Base-by-base conservation (phyloP, 1,140 invertebrate genomes). In the Araneus ventricosus region DNA sequence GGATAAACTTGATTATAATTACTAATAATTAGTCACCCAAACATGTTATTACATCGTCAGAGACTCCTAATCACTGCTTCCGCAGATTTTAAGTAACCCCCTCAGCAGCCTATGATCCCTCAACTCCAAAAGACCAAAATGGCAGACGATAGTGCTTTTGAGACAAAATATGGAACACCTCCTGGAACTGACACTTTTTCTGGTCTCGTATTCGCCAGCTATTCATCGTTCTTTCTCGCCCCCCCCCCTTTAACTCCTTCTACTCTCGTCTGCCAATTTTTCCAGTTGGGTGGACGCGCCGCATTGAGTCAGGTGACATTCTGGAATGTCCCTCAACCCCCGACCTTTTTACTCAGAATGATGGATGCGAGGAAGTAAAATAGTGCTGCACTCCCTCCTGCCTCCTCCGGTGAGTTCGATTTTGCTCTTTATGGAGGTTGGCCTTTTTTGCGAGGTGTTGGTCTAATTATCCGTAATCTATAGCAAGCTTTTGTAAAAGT, bases 221-320 rank as follows among this genome's bases (percentile, higher is more conserved):
- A 89, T 89, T 89, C 87, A 79, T 89, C 87, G 87, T 41, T 17
- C 27, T 67, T 27, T 67, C 27, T 67, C 34, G 5, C 86, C 61
- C 17, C 30, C 22, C 27, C 57, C 86, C 37, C 27, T 34, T 67
- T 24, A n/a, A n/a, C 41, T 57, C 45, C 41, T 59, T 39, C 59
- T 52, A 30, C 41, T 30, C 39, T 61, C 34, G 86, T 59, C 41
- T 88, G 34, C 63, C 67, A 79, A 89, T 89, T 89, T 89, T 89
- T 89, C 63, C 87, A 63, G 57, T 52, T 63, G 57, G 67, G 14
- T 89, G 87, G 63, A 70, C 87, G 30, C 87, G 63, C 37, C 67
- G 67, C 37, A 45, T 89, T 45, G 87, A 89, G 87, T 89, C 87
- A 89, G 87, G 87, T 89, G 87, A 70, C 87, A 79, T 89, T 89